Evolutionary conservation across 2,888 invertebrate genomes (phyloP).

Genomic region (Strigamia crassipes): DNA sequence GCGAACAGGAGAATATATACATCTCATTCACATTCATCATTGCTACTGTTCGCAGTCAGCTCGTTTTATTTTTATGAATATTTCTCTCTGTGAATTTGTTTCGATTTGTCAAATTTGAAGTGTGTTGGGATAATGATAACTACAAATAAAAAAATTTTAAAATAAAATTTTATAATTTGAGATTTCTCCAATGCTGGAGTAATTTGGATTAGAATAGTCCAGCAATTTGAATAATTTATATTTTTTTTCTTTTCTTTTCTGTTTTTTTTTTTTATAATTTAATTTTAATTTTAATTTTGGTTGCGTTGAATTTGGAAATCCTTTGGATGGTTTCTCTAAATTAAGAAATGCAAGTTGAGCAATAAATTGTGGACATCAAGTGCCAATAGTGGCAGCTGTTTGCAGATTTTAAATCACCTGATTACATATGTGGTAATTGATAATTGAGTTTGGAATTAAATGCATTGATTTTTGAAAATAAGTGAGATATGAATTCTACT

Average conservation of each 20-base stretch:
- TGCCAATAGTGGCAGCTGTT: not conserved
- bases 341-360: not conserved
- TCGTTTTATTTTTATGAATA: too few species aligned
- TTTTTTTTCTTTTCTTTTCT: not conserved
- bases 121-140: too few species aligned
- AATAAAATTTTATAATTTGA: too few species aligned
- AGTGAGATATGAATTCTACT: not conserved
- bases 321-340: not conserved
- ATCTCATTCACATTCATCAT: too few species aligned
- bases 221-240: not conserved
- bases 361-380: not conserved
- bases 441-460: not conserved
- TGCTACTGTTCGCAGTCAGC: too few species aligned
- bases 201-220: not conserved
- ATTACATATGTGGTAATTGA: not conserved
- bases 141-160: too few species aligned
- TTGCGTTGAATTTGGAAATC: not conserved
- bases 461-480: not conserved
- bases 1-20: too few species aligned
- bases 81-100: too few species aligned
- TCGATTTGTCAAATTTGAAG: too few species aligned
- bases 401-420: not conserved
- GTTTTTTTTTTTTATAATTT: not conserved
- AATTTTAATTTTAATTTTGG: not conserved
- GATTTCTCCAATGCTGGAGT: not conserved